phyloP scores from a whole-genome alignment of 2,113 vertebrate genomes.

The Poicephalus meyeri region DNA sequence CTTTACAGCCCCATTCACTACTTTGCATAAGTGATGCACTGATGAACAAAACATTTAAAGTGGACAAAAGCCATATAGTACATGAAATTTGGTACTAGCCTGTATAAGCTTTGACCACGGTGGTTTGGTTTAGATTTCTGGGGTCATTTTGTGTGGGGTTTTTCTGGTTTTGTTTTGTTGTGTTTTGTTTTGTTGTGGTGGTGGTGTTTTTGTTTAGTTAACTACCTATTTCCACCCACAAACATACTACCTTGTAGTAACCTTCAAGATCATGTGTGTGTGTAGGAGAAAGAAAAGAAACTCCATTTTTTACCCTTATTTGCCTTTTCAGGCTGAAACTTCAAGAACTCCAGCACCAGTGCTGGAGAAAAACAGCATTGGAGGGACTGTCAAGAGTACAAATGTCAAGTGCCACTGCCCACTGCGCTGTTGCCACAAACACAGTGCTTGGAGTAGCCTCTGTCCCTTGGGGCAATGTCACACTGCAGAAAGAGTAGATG shows the following conservation, averaged over 20 bases:
- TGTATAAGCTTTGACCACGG: neutral
- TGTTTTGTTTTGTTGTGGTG: neutral
- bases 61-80: neutral
- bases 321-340: neutral
- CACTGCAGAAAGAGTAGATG: neutral
- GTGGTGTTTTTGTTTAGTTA: neutral
- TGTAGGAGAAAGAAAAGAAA: neutral
- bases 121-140: neutral
- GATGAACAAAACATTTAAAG: neutral
- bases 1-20: neutral
- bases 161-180: neutral
- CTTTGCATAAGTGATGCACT: neutral
- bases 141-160: neutral
- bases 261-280: accelerated
- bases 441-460: neutral
- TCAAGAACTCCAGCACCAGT: neutral
- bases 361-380: neutral
- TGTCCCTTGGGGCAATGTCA: neutral
- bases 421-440: neutral
- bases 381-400: neutral
- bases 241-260: neutral
- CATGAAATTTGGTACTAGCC: neutral
- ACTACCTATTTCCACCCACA: neutral
- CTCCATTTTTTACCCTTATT: neutral
- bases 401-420: neutral